These are phyloP conservation scores for Phortica okadai DNA, from an alignment of 2,888 invertebrate species.

Conservation along the genomic window DNA sequence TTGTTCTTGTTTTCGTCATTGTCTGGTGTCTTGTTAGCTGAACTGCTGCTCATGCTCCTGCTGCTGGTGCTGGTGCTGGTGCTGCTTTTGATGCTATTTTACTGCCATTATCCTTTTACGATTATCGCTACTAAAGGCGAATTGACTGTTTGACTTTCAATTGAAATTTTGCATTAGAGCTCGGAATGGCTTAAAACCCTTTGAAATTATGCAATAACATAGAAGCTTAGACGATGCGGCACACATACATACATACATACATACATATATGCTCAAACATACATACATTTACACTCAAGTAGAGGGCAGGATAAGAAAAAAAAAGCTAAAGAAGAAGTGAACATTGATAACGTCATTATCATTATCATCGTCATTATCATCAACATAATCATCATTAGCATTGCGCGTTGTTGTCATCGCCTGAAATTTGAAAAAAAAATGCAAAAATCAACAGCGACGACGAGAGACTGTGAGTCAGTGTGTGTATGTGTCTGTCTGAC, in stretches of 20 bases:
- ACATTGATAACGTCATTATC: not conserved
- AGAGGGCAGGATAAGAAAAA: not conserved
- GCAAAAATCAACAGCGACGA: not conserved
- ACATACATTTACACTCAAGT: slow-evolving; percentile 2
- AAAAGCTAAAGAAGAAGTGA: not conserved
- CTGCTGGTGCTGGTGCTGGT: slow-evolving; percentile 14
- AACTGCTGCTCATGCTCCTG: not conserved
- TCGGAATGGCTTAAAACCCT: slow-evolving; percentile 28
- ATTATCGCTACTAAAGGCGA: slow-evolving; percentile 69
- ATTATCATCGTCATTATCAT: slow-evolving; percentile 5
- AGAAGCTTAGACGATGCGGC: not conserved
- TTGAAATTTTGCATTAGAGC: slow-evolving; percentile 64
- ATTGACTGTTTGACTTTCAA: slow-evolving; percentile 71
- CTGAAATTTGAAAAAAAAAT: not conserved
- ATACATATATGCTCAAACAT: not conserved
- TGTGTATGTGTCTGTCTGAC: slow-evolving; percentile 33
- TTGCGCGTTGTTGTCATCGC: not conserved
- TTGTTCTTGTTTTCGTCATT: slow-evolving; percentile 35
- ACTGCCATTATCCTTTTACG: slow-evolving; percentile 71
- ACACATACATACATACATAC: not conserved
- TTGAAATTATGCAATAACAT: slow-evolving; percentile 31
- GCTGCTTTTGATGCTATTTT: slow-evolving; percentile 65
- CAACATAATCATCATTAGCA: slow-evolving; percentile 18
- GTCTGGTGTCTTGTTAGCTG: not conserved
- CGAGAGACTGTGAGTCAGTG: not conserved